phyloP scores from a whole-genome alignment of 35 echinoderm and acorn worm species.

The Chiridota heheva region DNA sequence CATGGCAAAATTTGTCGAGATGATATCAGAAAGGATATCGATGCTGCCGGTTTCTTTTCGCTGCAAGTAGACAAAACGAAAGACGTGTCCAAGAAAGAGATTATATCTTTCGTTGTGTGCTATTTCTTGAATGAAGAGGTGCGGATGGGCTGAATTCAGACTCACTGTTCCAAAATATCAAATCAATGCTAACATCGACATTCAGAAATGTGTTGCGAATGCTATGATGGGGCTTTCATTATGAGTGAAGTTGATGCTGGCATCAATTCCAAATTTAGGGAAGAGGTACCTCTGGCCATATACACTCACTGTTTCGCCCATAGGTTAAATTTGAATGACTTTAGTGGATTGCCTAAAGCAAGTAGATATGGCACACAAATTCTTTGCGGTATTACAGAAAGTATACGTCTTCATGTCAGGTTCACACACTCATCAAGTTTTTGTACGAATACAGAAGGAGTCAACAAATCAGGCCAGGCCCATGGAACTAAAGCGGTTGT shows the following conservation, averaged over 20 bases:
- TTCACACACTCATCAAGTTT: constrained; percentile 50
- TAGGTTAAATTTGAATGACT: constrained; percentile 46
- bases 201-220: constrained; percentile 13
- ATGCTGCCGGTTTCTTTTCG: constrained; percentile 31
- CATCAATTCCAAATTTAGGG: constrained; percentile 13
- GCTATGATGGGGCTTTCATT: constrained; percentile 29
- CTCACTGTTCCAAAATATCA: constrained; percentile 14
- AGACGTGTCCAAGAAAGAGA: constrained; percentile 34
- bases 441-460: constrained; percentile 36
- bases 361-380: constrained; percentile 26
- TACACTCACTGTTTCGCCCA: constrained; percentile 47
- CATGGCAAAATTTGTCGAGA: constrained; percentile 14
- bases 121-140: constrained; percentile 28
- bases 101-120: constrained; percentile 35
- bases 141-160: constrained; percentile 4
- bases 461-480: constrained; percentile 8
- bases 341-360: constrained; percentile 35
- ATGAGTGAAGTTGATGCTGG: constrained; percentile 44
- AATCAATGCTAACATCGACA: constrained; percentile 30
- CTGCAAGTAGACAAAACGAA: constrained; percentile 31
- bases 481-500: constrained; percentile 34
- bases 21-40: constrained; percentile 22
- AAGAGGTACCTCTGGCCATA: constrained; percentile 14
- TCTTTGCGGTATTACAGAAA: constrained; percentile 40
- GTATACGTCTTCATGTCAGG: constrained; percentile 54